These are phyloP conservation scores for Scartelaos histophorus DNA, from an alignment of 2,113 vertebrate genomes.

Conservation along the genomic window DNA sequence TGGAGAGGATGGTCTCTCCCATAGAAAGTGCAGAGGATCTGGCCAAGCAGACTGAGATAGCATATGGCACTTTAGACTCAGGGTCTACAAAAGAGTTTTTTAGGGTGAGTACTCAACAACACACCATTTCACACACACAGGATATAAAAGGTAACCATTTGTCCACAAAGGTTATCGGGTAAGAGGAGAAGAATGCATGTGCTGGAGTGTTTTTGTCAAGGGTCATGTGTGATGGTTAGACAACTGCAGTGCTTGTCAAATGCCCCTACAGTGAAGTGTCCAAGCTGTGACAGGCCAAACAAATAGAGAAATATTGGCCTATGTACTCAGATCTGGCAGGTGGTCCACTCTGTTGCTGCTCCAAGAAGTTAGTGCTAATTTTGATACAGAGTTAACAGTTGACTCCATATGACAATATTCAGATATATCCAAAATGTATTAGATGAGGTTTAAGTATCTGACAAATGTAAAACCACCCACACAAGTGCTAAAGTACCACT, in stretches of 20 bases:
- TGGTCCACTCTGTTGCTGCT: not conserved
- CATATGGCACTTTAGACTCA: slow-evolving; percentile 97
- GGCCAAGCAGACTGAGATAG: slow-evolving; percentile 99
- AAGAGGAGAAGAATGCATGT: not conserved
- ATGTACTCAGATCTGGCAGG: not conserved
- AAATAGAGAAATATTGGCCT: not conserved
- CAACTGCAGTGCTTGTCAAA: not conserved
- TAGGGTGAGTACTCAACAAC: slow-evolving; percentile 85
- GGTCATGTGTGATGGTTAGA: not conserved
- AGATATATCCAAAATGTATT: too few species aligned
- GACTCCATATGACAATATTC: too few species aligned
- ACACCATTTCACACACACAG: not conserved
- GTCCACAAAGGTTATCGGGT: not conserved
- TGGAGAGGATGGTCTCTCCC: slow-evolving; percentile 99
- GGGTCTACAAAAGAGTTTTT: slow-evolving; percentile 99
- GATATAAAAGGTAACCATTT: not conserved
- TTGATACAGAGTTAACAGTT: not conserved
- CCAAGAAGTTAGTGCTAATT: not conserved
- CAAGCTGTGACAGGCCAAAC: not conserved
- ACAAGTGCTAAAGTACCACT: too few species aligned
- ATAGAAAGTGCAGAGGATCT: slow-evolving; percentile 99
- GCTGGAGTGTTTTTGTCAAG: not conserved
- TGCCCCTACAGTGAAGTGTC: not conserved
- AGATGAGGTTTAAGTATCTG: too few species aligned
- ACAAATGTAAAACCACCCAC: too few species aligned